Evolutionary conservation across 2,888 invertebrate genomes (phyloP), one percentile per base, ranked within the genome.

Genomic region (Xanthia icteritia): DNA sequence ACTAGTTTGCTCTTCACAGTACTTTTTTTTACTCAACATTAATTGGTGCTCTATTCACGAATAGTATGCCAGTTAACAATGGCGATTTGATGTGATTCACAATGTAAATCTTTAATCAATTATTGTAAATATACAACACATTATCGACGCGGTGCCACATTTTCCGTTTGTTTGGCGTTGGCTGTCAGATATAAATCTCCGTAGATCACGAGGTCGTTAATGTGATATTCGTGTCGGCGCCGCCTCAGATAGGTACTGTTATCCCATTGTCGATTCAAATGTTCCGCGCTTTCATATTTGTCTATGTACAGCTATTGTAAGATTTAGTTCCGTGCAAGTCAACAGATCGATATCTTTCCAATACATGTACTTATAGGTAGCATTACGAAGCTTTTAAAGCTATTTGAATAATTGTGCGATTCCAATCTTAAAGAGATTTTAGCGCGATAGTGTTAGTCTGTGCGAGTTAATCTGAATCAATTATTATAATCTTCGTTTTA

Each of bases 151-250:
- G 60, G 78, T 66, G 64, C 81, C 84, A 77, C 72, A 79, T 75
- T 88, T 86, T 89, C 82, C 76, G 85, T 87, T 86, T 88, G 89
- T 87, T 88, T 92, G 90, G 90, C 88, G 91, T 91, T 90, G 84
- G 89, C 90, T 94, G 94, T 94, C 93, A 93, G 94, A 94, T 95
- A 95, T 95, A 96, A 96, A 96, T 96, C 96, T 95, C 92, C 90
- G 90, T 90, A 94, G 95, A 95, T 96, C 95, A 95, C 95, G 96
- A 95, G 95, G 94, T 94, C 92, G 95, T 95, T 96, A 96, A 95
- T 96, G 96, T 95, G 94, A 95, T 95, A 95, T 95, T 96, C 95
- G 95, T 96, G 96, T 96, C 95, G 94, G 93, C 94, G 94, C 94
- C 92, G 93, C 90, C 94, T 93, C 90, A 92, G 92, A 92, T 92